Base-by-base conservation (phyloP, 2,797 vertebrate genomes). In the Pangasius sanitwongsei region DNA sequence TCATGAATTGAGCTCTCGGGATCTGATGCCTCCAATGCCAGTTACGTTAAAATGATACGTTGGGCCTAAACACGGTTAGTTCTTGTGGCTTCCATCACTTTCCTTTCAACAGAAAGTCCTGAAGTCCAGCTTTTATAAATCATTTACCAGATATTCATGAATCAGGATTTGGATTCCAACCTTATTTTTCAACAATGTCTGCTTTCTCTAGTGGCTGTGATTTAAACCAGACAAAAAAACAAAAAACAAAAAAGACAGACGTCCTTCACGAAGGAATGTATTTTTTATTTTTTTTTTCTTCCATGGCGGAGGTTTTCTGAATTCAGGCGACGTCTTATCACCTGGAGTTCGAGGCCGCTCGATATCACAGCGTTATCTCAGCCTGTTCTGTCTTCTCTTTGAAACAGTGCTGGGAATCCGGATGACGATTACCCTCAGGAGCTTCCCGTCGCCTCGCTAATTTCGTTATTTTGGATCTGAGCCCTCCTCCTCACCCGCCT, bases 391-490 rank as follows among this genome's bases (percentile, higher is more conserved):
- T 82, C 61, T 74, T 31, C 65, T 65, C 55, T 83, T 89, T 89
- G 34, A 86, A 83, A 86, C 78, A 72, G 87, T 87, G 70, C 88
- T 55, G 88, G 88, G 75, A 87, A 83, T 88, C 80, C 67, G 77
- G 87, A 83, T 83, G 55, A 84, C 69, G 87, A 88, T 88, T 84
- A 88, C 80, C 81, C 86, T 87, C 86, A 87, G 86, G 86, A 83
- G 80, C 87, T 83, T 91, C 90, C 90, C 67, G 87, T 91, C 87
- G 69, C 89, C 89, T 86, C 87, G 85, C 88, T 89, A 91, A 92
- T 89, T 88, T 78, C 87, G 88, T 90, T 90, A 88, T 85, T 85
- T 83, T 86, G 83, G 67, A 88, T 88, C 87, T 86, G 87, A 88
- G 87, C 86, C 85, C 84, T 83, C 83, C 84, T 65, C 83, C 41